Base-by-base conservation (phyloP, 2,113 vertebrate species). In the Australoheros scitulus region DNA sequence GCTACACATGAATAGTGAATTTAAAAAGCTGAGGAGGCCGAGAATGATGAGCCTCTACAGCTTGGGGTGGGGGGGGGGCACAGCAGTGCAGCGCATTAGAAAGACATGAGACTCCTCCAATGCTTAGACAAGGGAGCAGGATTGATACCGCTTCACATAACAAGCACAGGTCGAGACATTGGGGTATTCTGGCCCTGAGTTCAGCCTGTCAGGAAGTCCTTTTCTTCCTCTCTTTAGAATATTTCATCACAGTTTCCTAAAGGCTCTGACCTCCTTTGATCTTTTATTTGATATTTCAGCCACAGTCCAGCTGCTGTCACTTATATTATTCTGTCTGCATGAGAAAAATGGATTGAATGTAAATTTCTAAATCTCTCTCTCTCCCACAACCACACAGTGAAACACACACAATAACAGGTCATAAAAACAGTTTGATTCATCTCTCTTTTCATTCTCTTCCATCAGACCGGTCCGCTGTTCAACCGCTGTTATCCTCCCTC, bases 401-500 rank as follows among this genome's bases (percentile, higher is more conserved):
- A 47, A 47, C 63, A 14, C 17, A 14, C 17, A 11, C 14, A 57
- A 34, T 26, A 60, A 77, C 18, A 65, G 64, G 55, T 75, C 64
- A 63, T 61, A n/a, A 55, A 65, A 64, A 64, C 56, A 50, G 34
- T 41, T 8, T 17, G 32, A 26, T 60, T 83, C 22, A 65, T 57
- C 20, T 57, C 13, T 20, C 29, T 34, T 60, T 80, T 83, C n/a
- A 29, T 57, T 83, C 47, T 65, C 65, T 78, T 86, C 60, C 59
- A 68, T 82, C 79, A 76, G 47, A 72, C 50, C 0, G 4, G 57
- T 70, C 61, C 57, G 63, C 24, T 64, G 6, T 77, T 81, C 59
- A 18, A 29, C 81, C 38, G 78, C 76, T 50, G 57, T 38, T 61
- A 34, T 29, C 76, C 82, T 34, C 74, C 80, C 76, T 92, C 82